Conservation (phyloP, 2,888 invertebrate species). For the Rhamnusium bicolor region DNA sequence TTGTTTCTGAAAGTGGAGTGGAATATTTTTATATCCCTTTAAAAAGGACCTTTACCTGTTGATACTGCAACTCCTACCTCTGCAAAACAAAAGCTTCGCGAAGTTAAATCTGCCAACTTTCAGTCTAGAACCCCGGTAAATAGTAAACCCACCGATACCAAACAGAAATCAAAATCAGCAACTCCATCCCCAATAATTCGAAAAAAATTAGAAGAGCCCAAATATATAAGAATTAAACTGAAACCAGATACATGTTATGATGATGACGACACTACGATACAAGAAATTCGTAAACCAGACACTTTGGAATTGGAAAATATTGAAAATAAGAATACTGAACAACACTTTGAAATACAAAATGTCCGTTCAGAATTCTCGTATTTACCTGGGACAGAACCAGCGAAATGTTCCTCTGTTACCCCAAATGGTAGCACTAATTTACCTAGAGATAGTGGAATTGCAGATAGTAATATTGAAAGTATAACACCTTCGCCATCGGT, state of each 20-base stretch:
- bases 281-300: constrained; percentile 75
- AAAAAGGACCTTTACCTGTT: constrained; percentile 69
- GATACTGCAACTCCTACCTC: constrained; percentile 32
- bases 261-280: constrained; percentile 66
- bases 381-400: not conserved
- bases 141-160: constrained; percentile 27
- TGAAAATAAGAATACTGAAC: constrained; percentile 37
- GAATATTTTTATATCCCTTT: constrained; percentile 72
- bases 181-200: constrained; percentile 42
- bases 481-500: constrained; percentile 81
- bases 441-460: constrained; percentile 57
- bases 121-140: constrained; percentile 36
- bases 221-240: constrained; percentile 79
- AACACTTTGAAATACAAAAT: constrained; percentile 28
- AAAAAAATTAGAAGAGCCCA: constrained; percentile 65
- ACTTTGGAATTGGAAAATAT: constrained; percentile 71
- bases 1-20: constrained; percentile 67
- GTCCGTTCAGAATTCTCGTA: not conserved
- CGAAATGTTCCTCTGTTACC: constrained; percentile 8
- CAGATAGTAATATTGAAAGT: constrained; percentile 55
- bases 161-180: constrained; percentile 56
- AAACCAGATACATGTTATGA: constrained; percentile 83
- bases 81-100: constrained; percentile 40
- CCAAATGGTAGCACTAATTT: constrained; percentile 72
- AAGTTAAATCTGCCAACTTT: constrained; percentile 52